Conservation (phyloP, 2,113 vertebrate genomes). For the Hassar affinis region DNA sequence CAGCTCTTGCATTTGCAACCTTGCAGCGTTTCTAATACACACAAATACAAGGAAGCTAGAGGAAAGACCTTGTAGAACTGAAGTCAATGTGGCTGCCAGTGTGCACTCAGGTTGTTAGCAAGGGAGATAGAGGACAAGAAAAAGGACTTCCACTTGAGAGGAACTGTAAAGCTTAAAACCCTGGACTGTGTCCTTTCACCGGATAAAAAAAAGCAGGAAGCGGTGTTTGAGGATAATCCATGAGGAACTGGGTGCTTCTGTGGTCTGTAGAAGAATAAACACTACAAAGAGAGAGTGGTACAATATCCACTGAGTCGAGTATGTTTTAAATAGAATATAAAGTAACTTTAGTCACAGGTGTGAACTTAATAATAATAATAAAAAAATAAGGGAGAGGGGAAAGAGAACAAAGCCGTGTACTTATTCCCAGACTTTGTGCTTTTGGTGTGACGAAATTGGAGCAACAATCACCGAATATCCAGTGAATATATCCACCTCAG, state of each 20-base stretch:
- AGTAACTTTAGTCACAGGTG: not conserved
- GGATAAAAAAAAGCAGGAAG: not conserved
- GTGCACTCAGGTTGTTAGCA: not conserved
- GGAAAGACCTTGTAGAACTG: not conserved
- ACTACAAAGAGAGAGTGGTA: not conserved
- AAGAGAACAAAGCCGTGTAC: not conserved
- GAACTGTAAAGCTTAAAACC: not conserved
- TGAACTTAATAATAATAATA: not conserved
- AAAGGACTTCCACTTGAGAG: not conserved
- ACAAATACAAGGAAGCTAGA: not conserved
- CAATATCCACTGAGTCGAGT: not conserved
- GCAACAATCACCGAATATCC: too few species aligned
- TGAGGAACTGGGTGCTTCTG: not conserved
- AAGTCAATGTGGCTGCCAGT: conserved; percentile 10
- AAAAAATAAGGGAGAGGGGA: not conserved
- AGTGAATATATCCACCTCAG: too few species aligned
- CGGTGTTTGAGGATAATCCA: not conserved
- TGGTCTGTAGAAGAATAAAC: not conserved
- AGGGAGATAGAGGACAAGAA: conserved; percentile 1
- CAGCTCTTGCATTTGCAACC: conserved; percentile 47
- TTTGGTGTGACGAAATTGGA: too few species aligned
- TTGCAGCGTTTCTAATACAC: not conserved
- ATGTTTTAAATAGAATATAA: not conserved
- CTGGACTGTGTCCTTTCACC: not conserved
- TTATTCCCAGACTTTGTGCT: not conserved